Percentiles rank a stretch among this genome's conserved stretches.
Evolutionary conservation across 2,797 vertebrate genomes (phyloP).

Genomic region (Choloepus didactylus): DNA sequence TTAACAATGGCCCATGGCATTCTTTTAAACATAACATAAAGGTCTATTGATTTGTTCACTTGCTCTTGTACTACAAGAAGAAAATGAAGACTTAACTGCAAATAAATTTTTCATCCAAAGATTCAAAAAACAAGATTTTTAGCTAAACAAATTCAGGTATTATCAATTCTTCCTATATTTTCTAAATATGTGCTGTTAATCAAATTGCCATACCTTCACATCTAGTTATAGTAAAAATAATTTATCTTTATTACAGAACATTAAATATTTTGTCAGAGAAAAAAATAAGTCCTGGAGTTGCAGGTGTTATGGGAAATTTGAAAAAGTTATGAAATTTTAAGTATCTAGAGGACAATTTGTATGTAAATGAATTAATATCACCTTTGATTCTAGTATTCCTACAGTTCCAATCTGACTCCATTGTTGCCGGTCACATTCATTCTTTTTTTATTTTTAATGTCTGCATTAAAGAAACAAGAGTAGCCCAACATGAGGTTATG

Average conservation of each 20-base stretch:
- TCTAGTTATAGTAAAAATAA: neutral
- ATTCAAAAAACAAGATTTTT: constrained; percentile 2
- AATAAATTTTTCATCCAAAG: constrained; percentile 51
- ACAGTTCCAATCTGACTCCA: neutral
- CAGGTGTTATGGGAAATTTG: neutral
- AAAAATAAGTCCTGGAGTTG: neutral
- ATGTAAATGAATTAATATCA: neutral
- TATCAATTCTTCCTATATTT: neutral
- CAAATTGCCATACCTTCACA: neutral
- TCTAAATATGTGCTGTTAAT: neutral
- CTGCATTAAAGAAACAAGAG: neutral
- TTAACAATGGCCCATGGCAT: constrained; percentile 35
- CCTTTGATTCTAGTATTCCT: neutral
- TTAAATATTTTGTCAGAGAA: neutral
- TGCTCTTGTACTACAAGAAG: constrained; percentile 31
- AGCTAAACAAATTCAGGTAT: neutral
- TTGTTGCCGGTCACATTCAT: neutral
- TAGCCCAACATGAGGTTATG: neutral
- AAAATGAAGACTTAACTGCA: constrained; percentile 36
- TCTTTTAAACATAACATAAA: constrained; percentile 67
- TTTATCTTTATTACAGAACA: neutral
- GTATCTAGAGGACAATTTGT: neutral
- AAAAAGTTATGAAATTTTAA: neutral
- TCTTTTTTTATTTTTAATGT: neutral
- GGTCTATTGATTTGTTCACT: constrained; percentile 66